These are phyloP conservation scores for Gryllus longicercus DNA, from an alignment of 2,888 invertebrate species.

Conservation along the genomic window DNA sequence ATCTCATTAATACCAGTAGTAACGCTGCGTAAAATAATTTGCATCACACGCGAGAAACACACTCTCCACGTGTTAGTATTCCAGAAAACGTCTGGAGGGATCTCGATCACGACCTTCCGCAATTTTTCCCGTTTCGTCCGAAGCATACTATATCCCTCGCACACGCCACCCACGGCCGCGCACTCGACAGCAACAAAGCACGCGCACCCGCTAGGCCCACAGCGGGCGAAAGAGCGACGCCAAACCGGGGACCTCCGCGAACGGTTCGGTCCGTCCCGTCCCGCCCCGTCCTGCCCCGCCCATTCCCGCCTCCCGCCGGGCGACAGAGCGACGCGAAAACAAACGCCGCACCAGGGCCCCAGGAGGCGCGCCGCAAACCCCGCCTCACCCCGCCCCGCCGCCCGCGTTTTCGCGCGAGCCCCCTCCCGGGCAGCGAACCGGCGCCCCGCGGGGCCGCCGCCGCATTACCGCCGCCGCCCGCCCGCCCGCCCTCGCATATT, in stretches of 20 bases:
- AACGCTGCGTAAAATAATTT: no score
- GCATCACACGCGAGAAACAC: no score
- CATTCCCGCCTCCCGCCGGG: background rate
- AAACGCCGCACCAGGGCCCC: background rate
- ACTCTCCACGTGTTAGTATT: no score
- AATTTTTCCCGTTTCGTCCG: no score
- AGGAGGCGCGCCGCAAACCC: slow-evolving; percentile 19
- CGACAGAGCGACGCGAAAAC: slow-evolving; percentile 32
- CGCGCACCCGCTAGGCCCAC: no score
- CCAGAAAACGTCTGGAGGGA: no score
- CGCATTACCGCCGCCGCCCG: background rate
- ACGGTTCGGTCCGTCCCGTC: background rate
- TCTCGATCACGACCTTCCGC: no score
- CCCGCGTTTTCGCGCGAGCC: slow-evolving; percentile 19
- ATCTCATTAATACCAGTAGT: no score
- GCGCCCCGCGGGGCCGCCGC: slow-evolving; percentile 20
- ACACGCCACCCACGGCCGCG: no score
- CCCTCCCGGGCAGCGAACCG: slow-evolving; percentile 22
- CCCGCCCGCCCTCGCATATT: background rate
- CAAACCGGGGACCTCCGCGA: background rate
- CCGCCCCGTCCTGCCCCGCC: background rate
- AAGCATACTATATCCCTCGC: no score
- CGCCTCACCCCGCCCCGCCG: background rate
- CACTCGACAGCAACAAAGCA: no score
- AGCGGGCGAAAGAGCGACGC: background rate